Conservation (phyloP, 1,140 invertebrate species). For the Drosophila erecta region DNA sequence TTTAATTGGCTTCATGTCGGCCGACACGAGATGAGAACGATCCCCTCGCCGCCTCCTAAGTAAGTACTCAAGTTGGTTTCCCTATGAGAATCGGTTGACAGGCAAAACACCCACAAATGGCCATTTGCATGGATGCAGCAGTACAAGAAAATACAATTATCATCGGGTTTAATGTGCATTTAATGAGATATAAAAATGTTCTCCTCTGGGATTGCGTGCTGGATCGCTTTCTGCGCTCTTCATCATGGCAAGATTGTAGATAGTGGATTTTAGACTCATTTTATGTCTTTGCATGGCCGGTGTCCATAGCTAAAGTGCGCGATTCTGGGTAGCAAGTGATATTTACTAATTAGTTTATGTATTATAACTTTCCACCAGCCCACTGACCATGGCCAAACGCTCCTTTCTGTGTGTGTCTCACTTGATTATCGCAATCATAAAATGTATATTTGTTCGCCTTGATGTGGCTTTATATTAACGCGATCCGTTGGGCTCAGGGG, state of each 20-base stretch:
- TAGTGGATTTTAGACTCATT: constrained; percentile 19
- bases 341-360: constrained; percentile 70
- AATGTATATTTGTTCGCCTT: constrained; percentile 63
- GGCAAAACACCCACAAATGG: constrained; percentile 20
- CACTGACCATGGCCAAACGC: constrained; percentile 51
- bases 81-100: constrained; percentile 35
- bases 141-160: constrained; percentile 61
- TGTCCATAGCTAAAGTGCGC: constrained; percentile 41
- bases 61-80: constrained; percentile 15
- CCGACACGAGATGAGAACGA: constrained; percentile 52
- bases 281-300: constrained; percentile 60
- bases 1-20: constrained; percentile 78
- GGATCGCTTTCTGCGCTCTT: constrained; percentile 6
- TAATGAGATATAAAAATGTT: constrained; percentile 52
- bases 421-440: constrained; percentile 74
- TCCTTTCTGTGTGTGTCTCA: constrained; percentile 33
- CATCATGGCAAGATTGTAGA: constrained; percentile 20
- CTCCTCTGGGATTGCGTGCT: constrained; percentile 42
- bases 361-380: constrained; percentile 41
- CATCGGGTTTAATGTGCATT: constrained; percentile 46
- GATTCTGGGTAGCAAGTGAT: constrained; percentile 44
- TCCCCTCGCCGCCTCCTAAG: constrained; percentile 2
- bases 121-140: constrained; percentile 36
- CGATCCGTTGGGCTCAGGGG: constrained; percentile 21
- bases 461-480: constrained; percentile 62